Base-by-base conservation (phyloP, 2,113 vertebrate species). In the Cyanoramphus novaezelandiae region DNA sequence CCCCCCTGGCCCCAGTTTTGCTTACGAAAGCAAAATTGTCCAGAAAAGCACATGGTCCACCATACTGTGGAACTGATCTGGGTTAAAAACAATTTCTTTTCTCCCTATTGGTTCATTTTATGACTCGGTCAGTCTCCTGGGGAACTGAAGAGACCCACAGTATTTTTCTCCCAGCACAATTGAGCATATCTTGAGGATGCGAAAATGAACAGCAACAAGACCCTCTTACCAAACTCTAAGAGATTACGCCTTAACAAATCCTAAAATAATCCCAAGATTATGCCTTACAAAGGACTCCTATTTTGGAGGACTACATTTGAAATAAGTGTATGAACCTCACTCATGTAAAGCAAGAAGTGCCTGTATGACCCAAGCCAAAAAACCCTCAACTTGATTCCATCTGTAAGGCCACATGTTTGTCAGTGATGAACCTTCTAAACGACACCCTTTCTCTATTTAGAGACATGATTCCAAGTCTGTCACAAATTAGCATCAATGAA, bases 361-460 rank as follows among this genome's bases (percentile, higher is more conserved):
- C 39, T 67, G 9, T 16, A n/a, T 12, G 15, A 75, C n/a, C 62
- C 7, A 59, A 9, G 33, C 4, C 6, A 80, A 93, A 87, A 88
- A 37, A 11, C 5, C 19, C 24, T 78, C 31, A 79, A 18, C 9
- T 78, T 59, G 4, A 49, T 76, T 86, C 90, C n/a, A 79, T 14
- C 29, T 64, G 47, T 33, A 49, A 88, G 49, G 20, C 70, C 24
- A 1, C 2, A 7, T 10, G 8, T 16, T 62, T 52, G 29, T 19
- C 81, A 53, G 37, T 15, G 41, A 55, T 31, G 10, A 21, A 69
- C 15, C 57, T 78, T 33, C 37, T 74, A 14, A 77, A 67, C 0
- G 1, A 44, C 2, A 49, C 2, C 17, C 1, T 0, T 23, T 39
- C 33, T 70, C 3, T 2, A 24, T 29, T 47, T 25, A 50, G 57